phyloP scores from a whole-genome alignment of 1,140 invertebrate genomes.

The Heterodera carotae region DNA sequence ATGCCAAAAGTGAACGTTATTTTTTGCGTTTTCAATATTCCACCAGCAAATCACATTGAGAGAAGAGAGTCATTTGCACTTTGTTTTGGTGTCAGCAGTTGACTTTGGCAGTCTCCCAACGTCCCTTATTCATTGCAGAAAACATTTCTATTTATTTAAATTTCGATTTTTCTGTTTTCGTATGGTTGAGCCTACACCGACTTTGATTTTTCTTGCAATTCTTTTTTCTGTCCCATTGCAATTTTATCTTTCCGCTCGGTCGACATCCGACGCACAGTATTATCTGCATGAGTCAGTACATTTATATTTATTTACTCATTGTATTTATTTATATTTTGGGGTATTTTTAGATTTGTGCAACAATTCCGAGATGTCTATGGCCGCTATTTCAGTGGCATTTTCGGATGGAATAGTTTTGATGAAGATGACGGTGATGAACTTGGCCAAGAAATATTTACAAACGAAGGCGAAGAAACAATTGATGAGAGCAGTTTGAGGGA shows the following conservation, averaged over 20 bases:
- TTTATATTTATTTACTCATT: slow-evolving; percentile 20
- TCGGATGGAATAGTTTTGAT: background rate
- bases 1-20: too few relatives aligned
- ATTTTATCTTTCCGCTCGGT: slow-evolving; percentile 41
- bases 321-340: slow-evolving; percentile 21
- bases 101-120: too few relatives aligned
- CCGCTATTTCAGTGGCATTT: slow-evolving; percentile 19
- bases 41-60: too few relatives aligned
- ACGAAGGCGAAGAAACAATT: slow-evolving; percentile 18
- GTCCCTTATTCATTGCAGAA: too few relatives aligned
- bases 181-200: slow-evolving; percentile 40
- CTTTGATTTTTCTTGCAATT: slow-evolving; percentile 39
- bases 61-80: too few relatives aligned
- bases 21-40: too few relatives aligned
- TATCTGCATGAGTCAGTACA: slow-evolving; percentile 35
- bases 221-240: slow-evolving; percentile 42
- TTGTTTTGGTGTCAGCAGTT: too few relatives aligned
- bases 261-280: slow-evolving; percentile 40
- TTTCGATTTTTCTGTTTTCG: too few relatives aligned
- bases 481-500: slow-evolving; percentile 26
- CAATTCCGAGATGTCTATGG: slow-evolving; percentile 30
- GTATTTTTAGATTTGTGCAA: slow-evolving; percentile 32
- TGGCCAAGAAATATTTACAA: background rate
- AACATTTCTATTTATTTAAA: too few relatives aligned
- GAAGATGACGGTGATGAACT: slow-evolving; percentile 22